Percentiles rank a stretch among this genome's conserved stretches.
These are phyloP conservation scores for Eriosoma lanigerum DNA, from an alignment of 1,140 invertebrate genomes.

Conservation along the genomic window DNA sequence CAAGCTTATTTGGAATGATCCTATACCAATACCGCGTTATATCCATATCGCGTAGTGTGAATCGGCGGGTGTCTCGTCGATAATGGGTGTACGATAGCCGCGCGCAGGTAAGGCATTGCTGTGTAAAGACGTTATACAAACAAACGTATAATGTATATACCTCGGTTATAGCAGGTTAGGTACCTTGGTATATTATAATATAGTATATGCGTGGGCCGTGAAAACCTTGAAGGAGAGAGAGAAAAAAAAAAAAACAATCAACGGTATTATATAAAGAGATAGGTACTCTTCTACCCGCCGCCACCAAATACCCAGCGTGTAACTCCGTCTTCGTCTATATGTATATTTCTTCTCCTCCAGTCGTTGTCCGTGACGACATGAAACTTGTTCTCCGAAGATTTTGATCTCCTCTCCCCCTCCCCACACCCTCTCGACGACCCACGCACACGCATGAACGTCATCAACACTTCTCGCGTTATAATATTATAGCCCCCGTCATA, in stretches of 20 bases:
- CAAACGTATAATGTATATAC: too few relatives aligned
- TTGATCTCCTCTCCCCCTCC: not conserved
- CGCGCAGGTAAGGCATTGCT: too few relatives aligned
- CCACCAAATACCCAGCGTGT: conserved; percentile 5
- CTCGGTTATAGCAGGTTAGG: too few relatives aligned
- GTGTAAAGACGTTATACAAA: too few relatives aligned
- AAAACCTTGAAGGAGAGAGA: not conserved
- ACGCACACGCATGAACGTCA: too few relatives aligned
- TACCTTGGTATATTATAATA: too few relatives aligned
- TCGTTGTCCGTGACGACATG: not conserved
- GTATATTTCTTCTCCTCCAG: not conserved
- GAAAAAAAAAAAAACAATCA: not conserved
- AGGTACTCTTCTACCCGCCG: not conserved
- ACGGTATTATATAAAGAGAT: not conserved
- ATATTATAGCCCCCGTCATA: not conserved
- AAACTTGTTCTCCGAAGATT: conserved; percentile 34
- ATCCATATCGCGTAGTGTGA: too few relatives aligned
- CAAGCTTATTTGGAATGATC: too few relatives aligned
- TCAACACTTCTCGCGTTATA: too few relatives aligned
- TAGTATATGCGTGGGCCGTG: conserved; percentile 7
- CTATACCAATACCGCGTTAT: not conserved
- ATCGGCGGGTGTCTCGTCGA: too few relatives aligned
- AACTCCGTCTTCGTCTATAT: not conserved
- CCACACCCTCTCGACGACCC: not conserved
- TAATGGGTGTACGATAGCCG: too few relatives aligned